Conservation (phyloP, 1,140 invertebrate species). For the Drosophila hydei region DNA sequence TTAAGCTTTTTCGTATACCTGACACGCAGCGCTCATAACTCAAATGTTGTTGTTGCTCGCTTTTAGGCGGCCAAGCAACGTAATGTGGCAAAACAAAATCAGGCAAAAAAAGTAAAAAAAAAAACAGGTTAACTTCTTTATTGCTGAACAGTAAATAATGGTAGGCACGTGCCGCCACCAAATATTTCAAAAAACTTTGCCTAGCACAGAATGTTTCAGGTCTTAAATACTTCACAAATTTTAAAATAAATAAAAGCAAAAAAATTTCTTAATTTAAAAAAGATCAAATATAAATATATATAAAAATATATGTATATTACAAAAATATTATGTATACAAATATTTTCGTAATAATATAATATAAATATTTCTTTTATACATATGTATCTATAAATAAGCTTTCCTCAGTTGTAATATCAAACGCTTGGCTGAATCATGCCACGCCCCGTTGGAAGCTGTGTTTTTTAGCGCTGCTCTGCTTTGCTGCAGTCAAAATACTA, state of each 20-base stretch:
- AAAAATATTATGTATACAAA: no score
- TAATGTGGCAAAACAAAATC: constrained; percentile 60
- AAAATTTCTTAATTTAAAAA: no score
- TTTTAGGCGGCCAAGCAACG: constrained; percentile 24
- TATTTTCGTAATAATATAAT: no score
- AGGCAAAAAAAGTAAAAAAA: constrained; percentile 32
- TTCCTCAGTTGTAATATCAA: neutral
- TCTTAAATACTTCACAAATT: neutral
- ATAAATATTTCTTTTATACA: no score
- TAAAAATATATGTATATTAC: no score
- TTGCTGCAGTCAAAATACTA: neutral
- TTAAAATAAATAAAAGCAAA: neutral
- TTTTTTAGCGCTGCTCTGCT: no score
- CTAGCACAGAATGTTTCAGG: neutral
- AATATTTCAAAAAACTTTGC: neutral
- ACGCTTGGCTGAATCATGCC: neutral
- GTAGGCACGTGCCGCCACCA: constrained; percentile 42
- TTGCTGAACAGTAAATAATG: constrained; percentile 64
- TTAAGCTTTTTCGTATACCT: constrained; percentile 63
- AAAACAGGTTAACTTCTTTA: constrained; percentile 46
- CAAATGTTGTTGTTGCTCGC: constrained; percentile 49
- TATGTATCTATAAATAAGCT: no score
- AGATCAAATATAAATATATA: no score
- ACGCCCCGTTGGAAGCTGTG: neutral
- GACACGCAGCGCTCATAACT: constrained; percentile 76